A percentile compares a stretch with the other conserved stretches of the same genome.
phyloP scores from a whole-genome alignment of 2,113 vertebrate species.

The Elgaria multicarinata region DNA sequence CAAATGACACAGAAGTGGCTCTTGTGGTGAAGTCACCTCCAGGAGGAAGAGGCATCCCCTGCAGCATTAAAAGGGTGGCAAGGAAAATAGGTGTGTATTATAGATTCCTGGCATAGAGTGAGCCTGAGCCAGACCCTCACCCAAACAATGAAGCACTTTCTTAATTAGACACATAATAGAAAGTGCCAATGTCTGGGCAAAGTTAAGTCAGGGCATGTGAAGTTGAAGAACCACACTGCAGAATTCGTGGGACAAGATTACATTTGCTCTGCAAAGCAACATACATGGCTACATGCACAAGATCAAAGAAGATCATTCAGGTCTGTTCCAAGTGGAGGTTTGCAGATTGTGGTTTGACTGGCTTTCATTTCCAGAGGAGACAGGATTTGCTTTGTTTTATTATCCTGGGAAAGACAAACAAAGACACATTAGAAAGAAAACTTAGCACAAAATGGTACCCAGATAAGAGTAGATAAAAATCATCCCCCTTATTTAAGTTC shows the following conservation, averaged over 20 bases:
- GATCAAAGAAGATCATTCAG: not conserved
- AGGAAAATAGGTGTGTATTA: not conserved
- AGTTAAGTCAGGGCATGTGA: not conserved
- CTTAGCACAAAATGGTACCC: not conserved
- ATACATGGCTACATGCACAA: not conserved
- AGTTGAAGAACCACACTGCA: not conserved
- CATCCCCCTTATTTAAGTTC: not conserved
- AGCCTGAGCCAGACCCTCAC: conserved; percentile 13
- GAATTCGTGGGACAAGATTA: too few relatives aligned
- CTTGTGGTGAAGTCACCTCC: conserved; percentile 20
- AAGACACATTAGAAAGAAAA: not conserved
- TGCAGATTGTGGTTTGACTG: not conserved
- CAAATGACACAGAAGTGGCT: not conserved
- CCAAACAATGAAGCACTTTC: conserved; percentile 44
- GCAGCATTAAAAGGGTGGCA: too few relatives aligned
- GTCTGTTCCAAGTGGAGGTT: not conserved
- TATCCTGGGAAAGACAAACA: not conserved
- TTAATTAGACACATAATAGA: not conserved
- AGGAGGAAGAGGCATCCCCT: not conserved
- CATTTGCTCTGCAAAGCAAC: not conserved
- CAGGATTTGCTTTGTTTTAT: not conserved
- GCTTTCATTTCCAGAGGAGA: not conserved
- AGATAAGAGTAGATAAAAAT: not conserved
- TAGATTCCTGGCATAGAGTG: not conserved
- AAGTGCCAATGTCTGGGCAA: conserved; percentile 35